These are phyloP conservation scores for Eupleurogrammus muticus DNA, from an alignment of 2,797 vertebrate genomes.

Conservation along the genomic window DNA sequence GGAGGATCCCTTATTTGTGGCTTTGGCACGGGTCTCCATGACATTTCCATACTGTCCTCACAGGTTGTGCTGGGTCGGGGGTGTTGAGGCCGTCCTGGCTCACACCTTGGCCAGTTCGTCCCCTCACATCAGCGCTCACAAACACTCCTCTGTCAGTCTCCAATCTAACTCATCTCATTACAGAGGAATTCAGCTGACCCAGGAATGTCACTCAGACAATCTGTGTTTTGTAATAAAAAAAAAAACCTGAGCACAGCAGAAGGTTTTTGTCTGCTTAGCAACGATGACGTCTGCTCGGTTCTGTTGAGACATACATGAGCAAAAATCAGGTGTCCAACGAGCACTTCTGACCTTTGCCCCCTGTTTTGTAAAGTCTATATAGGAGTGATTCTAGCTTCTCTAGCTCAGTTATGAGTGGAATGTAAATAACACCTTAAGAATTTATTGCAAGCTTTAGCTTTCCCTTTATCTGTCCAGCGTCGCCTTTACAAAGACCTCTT, in stretches of 20 bases:
- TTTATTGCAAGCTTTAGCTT: not conserved
- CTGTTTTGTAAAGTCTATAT: not conserved
- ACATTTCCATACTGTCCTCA: no score
- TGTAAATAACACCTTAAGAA: not conserved
- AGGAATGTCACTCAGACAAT: slow-evolving; percentile 22
- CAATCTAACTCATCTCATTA: slow-evolving; percentile 17
- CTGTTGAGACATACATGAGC: no score
- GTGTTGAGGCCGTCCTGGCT: not conserved
- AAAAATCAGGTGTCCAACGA: not conserved
- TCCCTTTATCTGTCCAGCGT: not conserved
- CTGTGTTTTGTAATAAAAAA: slow-evolving; percentile 5
- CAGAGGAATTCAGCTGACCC: slow-evolving; percentile 54
- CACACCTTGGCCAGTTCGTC: slow-evolving; percentile 14
- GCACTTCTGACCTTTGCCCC: not conserved
- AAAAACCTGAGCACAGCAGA: no score
- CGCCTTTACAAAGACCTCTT: not conserved
- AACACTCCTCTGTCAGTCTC: slow-evolving; percentile 21
- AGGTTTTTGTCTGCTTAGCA: slow-evolving; percentile 7
- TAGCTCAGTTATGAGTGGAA: slow-evolving; percentile 7
- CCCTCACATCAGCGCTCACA: slow-evolving; percentile 26
- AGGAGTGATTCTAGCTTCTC: not conserved
- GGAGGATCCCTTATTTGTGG: no score
- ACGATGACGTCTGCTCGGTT: not conserved
- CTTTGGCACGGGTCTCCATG: no score
- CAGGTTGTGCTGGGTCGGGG: no score